Conservation (phyloP, 2,888 invertebrate genomes). For the Theretra japonica region DNA sequence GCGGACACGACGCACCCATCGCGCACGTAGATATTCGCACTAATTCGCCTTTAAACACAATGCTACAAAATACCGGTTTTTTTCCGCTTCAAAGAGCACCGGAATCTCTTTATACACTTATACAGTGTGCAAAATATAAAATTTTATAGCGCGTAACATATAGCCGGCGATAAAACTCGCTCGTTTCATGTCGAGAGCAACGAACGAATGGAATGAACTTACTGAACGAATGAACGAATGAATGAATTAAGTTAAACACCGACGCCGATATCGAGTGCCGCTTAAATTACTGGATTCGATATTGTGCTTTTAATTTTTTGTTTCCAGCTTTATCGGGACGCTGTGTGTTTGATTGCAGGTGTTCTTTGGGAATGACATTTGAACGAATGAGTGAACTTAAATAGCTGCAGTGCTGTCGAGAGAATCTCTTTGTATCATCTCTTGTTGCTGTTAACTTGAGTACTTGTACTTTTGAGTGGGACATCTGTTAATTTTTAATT, state of each 20-base stretch:
- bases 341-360: slow-evolving; percentile 14
- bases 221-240: slow-evolving; percentile 35
- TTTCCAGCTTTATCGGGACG: slow-evolving; percentile 10
- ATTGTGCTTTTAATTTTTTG: slow-evolving; percentile 21
- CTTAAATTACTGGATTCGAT: slow-evolving; percentile 25
- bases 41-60: slow-evolving; percentile 21
- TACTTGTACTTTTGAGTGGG: neutral
- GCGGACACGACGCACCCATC: neutral
- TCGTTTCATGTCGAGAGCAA: slow-evolving; percentile 29
- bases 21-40: slow-evolving; percentile 1
- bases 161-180: slow-evolving; percentile 28
- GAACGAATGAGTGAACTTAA: slow-evolving; percentile 22
- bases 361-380: slow-evolving; percentile 13
- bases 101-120: slow-evolving; percentile 20
- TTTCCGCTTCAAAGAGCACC: slow-evolving; percentile 25
- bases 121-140: slow-evolving; percentile 33
- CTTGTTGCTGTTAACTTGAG: neutral
- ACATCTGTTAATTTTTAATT: neutral
- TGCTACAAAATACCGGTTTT: slow-evolving; percentile 9
- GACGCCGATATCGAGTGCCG: slow-evolving; percentile 28
- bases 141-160: slow-evolving; percentile 32
- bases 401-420: neutral
- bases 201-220: slow-evolving; percentile 31
- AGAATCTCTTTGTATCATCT: neutral
- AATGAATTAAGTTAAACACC: slow-evolving; percentile 36